Evolutionary conservation across 2,888 invertebrate species (phyloP).

Genomic region (Pelosia muscerda): DNA sequence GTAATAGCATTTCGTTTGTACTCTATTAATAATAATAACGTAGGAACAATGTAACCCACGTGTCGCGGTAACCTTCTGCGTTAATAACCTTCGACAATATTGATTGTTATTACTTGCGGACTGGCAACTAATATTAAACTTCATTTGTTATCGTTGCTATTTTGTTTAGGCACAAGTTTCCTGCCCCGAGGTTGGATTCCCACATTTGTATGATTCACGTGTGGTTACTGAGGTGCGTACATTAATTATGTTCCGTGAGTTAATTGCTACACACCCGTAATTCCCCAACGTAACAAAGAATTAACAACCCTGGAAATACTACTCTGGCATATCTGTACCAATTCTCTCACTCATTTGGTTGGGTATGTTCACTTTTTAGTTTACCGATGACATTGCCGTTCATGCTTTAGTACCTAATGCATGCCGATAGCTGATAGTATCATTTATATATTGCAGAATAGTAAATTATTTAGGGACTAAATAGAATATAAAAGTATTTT

Average conservation of each 20-base stretch:
- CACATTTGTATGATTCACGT: background rate
- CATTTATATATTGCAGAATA: too few relatives aligned
- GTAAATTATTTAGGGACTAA: too few relatives aligned
- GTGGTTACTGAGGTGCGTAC: background rate
- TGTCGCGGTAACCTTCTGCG: constrained; percentile 14
- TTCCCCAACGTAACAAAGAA: background rate
- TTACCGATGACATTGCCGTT: too few relatives aligned
- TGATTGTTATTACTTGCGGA: constrained; percentile 23
- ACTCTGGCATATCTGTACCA: background rate
- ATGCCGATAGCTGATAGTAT: too few relatives aligned
- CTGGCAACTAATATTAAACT: constrained; percentile 18
- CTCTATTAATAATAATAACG: constrained; percentile 6
- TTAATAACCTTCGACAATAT: constrained; percentile 20
- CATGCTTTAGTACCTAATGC: too few relatives aligned
- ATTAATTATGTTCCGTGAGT: background rate
- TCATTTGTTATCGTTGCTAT: constrained; percentile 12
- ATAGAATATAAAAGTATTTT: too few relatives aligned
- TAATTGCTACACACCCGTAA: background rate
- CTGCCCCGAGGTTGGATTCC: background rate
- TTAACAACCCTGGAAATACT: background rate
- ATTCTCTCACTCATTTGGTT: background rate
- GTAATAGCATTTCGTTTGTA: constrained; percentile 1
- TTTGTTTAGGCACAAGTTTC: constrained; percentile 7
- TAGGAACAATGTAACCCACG: constrained; percentile 14
- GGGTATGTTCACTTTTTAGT: background rate